Evolutionary conservation across 2,113 vertebrate species (phyloP), one percentile per base, ranked within the genome.

Genomic region (Cyanocitta stelleri): DNA sequence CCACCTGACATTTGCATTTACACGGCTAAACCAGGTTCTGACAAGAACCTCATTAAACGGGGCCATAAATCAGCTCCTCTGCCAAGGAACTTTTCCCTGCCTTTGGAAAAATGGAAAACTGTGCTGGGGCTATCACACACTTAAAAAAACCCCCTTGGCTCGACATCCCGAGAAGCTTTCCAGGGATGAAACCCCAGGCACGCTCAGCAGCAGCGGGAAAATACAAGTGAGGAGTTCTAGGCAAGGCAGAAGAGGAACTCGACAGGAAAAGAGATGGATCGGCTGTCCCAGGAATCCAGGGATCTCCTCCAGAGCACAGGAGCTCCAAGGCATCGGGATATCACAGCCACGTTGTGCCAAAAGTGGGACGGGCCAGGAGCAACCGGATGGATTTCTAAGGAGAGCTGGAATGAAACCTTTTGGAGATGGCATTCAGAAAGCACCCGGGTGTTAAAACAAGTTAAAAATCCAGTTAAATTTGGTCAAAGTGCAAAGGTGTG

Each of bases 61-160:
- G 43, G 73, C 48, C 12, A 55, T 96, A 93, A 96, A 97, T 96
- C 95, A 89, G 49, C 13, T 41, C 35, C 79, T 78, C 62, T 18
- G 54, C 75, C 79, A 37, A n/a, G n/a, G 24, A 78, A 29, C 49
- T 33, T 51, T 48, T 81, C 54, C 49, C 90, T 41, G n/a, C 74
- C 68, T 68, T 93, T 58, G 62, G 48, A 63, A n/a, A 35, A 73
- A 26, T 52, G 51, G 6, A 16, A 23, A 44, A 35, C 30, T 49
- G 39, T 19, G 35, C 73, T 22, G 55, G 62, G 83, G 75, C 48
- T 68, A 43, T 8, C 0, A 4, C 64, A 44, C 56, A 21, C 29
- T 52, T 46, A 3, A 14, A 30, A 39, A 63, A 51, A 8, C 14
- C 35, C 56, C 49, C 32, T 71, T 46, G 89, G 77, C 66, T 86